phyloP scores from a whole-genome alignment of 30 jellyfish, hydroid and myxozoan species.

The Nemopilema nomurai region DNA sequence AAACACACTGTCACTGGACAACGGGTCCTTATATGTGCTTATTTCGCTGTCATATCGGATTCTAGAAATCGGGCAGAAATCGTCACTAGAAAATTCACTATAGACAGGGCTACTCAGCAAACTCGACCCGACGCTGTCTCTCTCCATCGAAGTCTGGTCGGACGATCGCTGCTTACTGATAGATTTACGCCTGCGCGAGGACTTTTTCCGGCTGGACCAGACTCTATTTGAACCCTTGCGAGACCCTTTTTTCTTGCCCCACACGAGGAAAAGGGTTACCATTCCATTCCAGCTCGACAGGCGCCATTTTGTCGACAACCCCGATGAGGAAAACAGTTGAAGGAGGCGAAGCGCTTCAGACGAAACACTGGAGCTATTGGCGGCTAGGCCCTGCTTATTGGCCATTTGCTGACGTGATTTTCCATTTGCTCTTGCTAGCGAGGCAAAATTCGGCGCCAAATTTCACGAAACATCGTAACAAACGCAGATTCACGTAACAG shows the following conservation, averaged over 20 bases:
- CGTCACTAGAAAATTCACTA: constrained; percentile 33
- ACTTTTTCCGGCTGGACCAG: constrained; percentile 4
- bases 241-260: constrained; percentile 26
- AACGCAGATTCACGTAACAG: not conserved
- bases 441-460: not conserved
- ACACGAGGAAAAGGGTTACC: constrained; percentile 40
- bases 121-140: constrained; percentile 6
- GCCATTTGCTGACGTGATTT: not conserved
- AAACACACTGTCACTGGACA: constrained; percentile 32
- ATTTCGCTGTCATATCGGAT: not conserved
- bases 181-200: not conserved
- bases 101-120: constrained; percentile 22
- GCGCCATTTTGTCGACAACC: constrained; percentile 34
- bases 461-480: not conserved
- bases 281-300: constrained; percentile 54
- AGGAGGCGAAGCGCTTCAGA: constrained; percentile 29
- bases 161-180: not conserved
- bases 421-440: not conserved
- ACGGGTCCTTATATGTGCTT: not conserved
- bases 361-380: not conserved
- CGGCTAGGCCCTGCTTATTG: constrained; percentile 15
- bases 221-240: constrained; percentile 2
- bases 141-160: not conserved
- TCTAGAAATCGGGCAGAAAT: constrained; percentile 3
- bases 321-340: constrained; percentile 29